Base-by-base conservation (phyloP, 2,797 vertebrate genomes). In the Propithecus deckenii region DNA sequence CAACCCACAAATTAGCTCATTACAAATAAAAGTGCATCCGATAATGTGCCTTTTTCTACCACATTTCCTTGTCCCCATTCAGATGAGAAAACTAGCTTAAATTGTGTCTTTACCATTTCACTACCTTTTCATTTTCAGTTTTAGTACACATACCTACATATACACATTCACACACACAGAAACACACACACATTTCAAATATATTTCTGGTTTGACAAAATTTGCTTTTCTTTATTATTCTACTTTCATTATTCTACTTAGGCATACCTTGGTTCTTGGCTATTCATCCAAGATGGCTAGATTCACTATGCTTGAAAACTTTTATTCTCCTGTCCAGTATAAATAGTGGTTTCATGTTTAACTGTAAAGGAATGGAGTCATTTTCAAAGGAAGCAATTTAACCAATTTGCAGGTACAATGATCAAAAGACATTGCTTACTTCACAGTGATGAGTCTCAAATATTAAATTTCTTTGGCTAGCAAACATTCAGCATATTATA, bases 321-420 rank as follows among this genome's bases (percentile, higher is more conserved):
- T 69, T 7, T 80, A 2, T 79, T 86, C 5, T 90, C 12, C 28
- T 90, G 9, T 90, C 15, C 7, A 75, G 5, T 7, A 88, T 78
- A 69, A 71, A 78, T 43, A 67, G 72, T 78, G 8, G 0, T 67
- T 83, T 43, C 4, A 13, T 30, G 7, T 55, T 1, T 28, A 59
- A 78, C 14, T 50, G 2, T n/a, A 96, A 90, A 35, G 4, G 3
- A 76, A 41, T 2, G 88, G 35, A 55, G 8, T 79, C 86, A 50
- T 78, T 93, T 86, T 79, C 30, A 86, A 91, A 86, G 8, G 11
- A 90, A 92, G 7, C 14, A n/a, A 76, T 69, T 94, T 86, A 83
- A 86, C 10, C 2, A 80, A 63, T 59, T 91, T 93, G 65, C 7
- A 59, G 2, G 8, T 81, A 63, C 2, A 63, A 41, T 86, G 20